Evolutionary conservation across 2,888 invertebrate genomes (phyloP).

Genomic region (Cerastis leucographa): DNA sequence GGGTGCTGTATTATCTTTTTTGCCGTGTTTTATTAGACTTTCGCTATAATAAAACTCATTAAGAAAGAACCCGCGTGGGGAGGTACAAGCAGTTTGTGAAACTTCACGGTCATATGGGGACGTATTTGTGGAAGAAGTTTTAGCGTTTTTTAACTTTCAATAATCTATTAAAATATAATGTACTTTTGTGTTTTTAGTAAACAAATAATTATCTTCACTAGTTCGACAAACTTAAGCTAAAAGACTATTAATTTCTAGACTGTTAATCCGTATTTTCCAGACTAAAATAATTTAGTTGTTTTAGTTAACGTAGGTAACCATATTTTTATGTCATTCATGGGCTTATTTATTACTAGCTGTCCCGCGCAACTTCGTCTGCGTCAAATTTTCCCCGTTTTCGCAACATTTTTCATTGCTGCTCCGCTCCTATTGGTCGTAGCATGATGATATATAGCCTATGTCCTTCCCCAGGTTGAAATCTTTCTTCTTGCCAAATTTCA

Average conservation of each 20-base stretch:
- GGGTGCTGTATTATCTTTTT: conserved; percentile 24
- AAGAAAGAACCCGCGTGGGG: conserved; percentile 9
- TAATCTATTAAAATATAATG: no score
- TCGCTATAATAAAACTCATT: conserved; percentile 39
- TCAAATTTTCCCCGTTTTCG: no score
- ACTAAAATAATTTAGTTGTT: not conserved
- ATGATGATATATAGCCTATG: no score
- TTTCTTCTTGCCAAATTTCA: no score
- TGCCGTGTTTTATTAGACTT: conserved; percentile 32
- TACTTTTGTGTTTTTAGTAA: not conserved
- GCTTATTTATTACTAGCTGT: not conserved
- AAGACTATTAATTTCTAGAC: not conserved
- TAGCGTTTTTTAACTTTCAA: not conserved
- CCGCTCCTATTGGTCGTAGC: no score
- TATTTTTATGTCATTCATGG: not conserved
- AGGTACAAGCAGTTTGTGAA: conserved; percentile 27
- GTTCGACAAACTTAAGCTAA: not conserved
- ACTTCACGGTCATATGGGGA: conserved; percentile 15
- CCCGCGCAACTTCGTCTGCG: no score
- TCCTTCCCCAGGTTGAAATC: no score
- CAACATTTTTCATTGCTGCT: no score
- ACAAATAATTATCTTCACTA: not conserved
- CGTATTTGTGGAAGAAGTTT: not conserved
- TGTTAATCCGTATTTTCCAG: not conserved
- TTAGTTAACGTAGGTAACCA: not conserved